A percentile compares a stretch with the other conserved stretches of the same genome.
Conservation (phyloP, 2,797 vertebrate genomes). For the Chaunax sp. region DNA sequence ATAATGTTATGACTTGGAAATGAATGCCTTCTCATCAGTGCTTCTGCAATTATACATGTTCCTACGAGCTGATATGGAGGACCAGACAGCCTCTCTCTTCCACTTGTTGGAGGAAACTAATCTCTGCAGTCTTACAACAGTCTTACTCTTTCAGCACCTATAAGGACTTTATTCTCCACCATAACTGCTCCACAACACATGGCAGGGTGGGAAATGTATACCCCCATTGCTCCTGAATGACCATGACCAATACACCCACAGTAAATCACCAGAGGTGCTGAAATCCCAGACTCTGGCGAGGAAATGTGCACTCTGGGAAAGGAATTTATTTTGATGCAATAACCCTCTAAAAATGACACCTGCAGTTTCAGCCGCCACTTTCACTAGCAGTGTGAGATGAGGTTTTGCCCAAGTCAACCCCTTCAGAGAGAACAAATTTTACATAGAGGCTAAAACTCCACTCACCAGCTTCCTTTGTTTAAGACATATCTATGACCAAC, state of each 20-base stretch:
- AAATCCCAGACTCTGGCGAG: slow-evolving; percentile 74
- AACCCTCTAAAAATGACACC: slow-evolving; percentile 68
- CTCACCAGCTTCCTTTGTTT: slow-evolving; percentile 34
- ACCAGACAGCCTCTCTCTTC: slow-evolving; percentile 12
- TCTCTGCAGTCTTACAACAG: slow-evolving; percentile 36
- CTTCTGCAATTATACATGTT: not conserved
- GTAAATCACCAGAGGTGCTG: slow-evolving; percentile 77
- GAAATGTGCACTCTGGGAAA: slow-evolving; percentile 81
- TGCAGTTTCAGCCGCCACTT: slow-evolving; percentile 50
- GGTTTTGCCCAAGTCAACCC: slow-evolving; percentile 22
- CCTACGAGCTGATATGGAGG: slow-evolving; percentile 3
- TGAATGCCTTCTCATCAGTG: not conserved
- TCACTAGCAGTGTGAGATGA: slow-evolving; percentile 40
- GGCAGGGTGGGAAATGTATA: slow-evolving; percentile 72
- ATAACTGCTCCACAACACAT: slow-evolving; percentile 56
- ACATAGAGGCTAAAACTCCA: slow-evolving; percentile 14
- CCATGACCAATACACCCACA: slow-evolving; percentile 71
- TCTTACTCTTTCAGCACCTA: slow-evolving; percentile 66
- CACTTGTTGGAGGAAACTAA: slow-evolving; percentile 36
- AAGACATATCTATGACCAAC: slow-evolving; percentile 13
- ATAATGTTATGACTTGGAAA: slow-evolving; percentile 17
- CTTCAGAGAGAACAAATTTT: slow-evolving; percentile 10
- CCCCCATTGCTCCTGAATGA: slow-evolving; percentile 62
- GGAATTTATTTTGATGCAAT: slow-evolving; percentile 77
- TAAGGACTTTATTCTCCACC: slow-evolving; percentile 52